phyloP scores from a whole-genome alignment of 2,888 invertebrate genomes.

The Himalopsyche anomala region DNA sequence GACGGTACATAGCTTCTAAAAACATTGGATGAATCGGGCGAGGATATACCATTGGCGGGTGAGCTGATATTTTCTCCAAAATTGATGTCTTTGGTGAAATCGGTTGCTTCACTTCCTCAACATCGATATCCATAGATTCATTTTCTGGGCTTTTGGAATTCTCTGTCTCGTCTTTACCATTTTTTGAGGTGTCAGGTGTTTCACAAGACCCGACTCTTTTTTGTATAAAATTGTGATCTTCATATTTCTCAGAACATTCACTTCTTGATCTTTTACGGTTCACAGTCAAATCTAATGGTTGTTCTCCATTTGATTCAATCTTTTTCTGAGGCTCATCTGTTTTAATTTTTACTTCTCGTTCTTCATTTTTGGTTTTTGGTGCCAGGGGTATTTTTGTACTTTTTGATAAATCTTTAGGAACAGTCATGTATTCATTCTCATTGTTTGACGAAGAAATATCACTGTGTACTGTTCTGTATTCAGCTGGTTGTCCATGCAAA shows the following conservation, averaged over 20 bases:
- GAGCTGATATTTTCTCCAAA: conserved; percentile 68
- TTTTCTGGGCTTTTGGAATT: conserved; percentile 73
- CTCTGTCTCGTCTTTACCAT: conserved; percentile 68
- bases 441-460: conserved; percentile 39
- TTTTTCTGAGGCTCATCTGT: conserved; percentile 33
- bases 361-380: conserved; percentile 68
- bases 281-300: conserved; percentile 86
- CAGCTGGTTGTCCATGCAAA: conserved; percentile 23
- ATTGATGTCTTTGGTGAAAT: conserved; percentile 71
- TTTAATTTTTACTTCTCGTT: conserved; percentile 67
- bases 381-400: conserved; percentile 65
- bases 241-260: conserved; percentile 71
- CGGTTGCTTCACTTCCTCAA: conserved; percentile 71
- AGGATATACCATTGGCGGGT: conserved; percentile 86
- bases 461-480: conserved; percentile 31
- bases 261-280: conserved; percentile 76
- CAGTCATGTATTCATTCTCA: conserved; percentile 65
- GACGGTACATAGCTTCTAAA: conserved; percentile 84
- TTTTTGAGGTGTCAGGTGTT: conserved; percentile 72
- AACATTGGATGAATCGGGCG: conserved; percentile 89
- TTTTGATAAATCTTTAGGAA: conserved; percentile 73
- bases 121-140: conserved; percentile 77
- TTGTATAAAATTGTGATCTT: conserved; percentile 73
- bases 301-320: conserved; percentile 77
- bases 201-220: conserved; percentile 74